Evolutionary conservation across 2,797 vertebrate genomes (phyloP).

Genomic region (Eulemur rubriventer): DNA sequence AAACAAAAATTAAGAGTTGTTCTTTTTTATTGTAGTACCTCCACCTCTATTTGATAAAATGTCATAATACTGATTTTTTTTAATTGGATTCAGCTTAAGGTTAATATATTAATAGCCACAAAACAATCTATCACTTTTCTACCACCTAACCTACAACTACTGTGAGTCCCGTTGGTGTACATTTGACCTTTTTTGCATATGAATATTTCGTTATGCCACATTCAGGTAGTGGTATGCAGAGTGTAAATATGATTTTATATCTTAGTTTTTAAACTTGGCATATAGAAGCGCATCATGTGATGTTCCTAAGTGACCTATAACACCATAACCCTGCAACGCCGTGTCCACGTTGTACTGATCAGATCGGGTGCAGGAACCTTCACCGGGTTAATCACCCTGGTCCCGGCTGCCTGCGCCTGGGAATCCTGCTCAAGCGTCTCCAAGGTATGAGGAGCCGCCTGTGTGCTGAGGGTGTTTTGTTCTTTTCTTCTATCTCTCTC

Average conservation of each 20-base stretch:
- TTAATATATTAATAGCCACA: not conserved
- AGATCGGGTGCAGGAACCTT: not conserved
- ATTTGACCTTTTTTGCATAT: not conserved
- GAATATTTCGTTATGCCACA: not conserved
- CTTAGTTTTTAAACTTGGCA: not conserved
- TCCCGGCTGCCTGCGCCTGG: not conserved
- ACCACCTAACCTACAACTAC: not conserved
- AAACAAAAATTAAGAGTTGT: not conserved
- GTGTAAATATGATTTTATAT: not conserved
- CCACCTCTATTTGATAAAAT: not conserved
- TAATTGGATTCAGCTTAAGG: not conserved
- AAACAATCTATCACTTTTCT: not conserved
- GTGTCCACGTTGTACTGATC: fast-evolving
- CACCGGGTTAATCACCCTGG: not conserved
- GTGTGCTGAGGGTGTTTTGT: not conserved
- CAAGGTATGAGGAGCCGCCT: not conserved
- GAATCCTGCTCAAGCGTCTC: not conserved
- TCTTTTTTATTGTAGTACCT: not conserved
- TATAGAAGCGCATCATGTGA: not conserved
- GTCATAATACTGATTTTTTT: not conserved
- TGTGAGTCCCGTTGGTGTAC: no score
- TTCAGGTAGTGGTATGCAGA: not conserved
- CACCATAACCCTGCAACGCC: fast-evolving
- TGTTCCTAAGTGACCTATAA: not conserved
- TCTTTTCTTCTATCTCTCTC: not conserved